These are phyloP conservation scores for Pammene aurita DNA, from an alignment of 2,888 invertebrate species.

Conservation along the genomic window DNA sequence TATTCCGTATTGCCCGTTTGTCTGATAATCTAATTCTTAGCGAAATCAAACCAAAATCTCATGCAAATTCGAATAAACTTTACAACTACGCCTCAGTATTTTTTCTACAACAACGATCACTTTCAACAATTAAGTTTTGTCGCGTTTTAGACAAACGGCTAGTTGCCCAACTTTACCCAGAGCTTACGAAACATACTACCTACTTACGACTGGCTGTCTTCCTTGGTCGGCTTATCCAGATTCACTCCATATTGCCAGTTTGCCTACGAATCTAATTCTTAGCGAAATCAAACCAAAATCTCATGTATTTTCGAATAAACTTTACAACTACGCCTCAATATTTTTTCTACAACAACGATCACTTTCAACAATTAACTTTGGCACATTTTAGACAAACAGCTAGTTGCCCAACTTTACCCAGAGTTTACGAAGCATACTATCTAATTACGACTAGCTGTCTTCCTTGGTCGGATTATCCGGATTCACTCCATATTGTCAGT, in stretches of 20 bases:
- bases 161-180: slow-evolving; percentile 54
- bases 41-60: too few relatives aligned
- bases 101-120: slow-evolving; percentile 18
- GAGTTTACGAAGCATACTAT: slow-evolving; percentile 49
- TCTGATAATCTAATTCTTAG: too few relatives aligned
- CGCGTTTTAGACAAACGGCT: slow-evolving; percentile 31
- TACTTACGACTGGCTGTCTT: too few relatives aligned
- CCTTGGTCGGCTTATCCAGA: too few relatives aligned
- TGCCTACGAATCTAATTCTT: too few relatives aligned
- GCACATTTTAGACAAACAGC: slow-evolving; percentile 30
- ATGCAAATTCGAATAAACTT: neutral
- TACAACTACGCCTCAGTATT: neutral
- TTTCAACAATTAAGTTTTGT: slow-evolving; percentile 33
- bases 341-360: slow-evolving; percentile 17
- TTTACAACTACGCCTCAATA: neutral
- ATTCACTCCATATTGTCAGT: too few relatives aligned
- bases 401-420: slow-evolving; percentile 53
- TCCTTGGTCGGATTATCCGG: too few relatives aligned
- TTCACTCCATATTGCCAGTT: too few relatives aligned
- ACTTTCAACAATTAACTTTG: slow-evolving; percentile 32
- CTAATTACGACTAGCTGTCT: too few relatives aligned
- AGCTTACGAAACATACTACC: slow-evolving; percentile 48
- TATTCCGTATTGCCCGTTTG: too few relatives aligned
- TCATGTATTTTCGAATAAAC: neutral
- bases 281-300: too few relatives aligned